Conservation (phyloP, 2,797 vertebrate genomes). For the Eurystomus glaucurus region DNA sequence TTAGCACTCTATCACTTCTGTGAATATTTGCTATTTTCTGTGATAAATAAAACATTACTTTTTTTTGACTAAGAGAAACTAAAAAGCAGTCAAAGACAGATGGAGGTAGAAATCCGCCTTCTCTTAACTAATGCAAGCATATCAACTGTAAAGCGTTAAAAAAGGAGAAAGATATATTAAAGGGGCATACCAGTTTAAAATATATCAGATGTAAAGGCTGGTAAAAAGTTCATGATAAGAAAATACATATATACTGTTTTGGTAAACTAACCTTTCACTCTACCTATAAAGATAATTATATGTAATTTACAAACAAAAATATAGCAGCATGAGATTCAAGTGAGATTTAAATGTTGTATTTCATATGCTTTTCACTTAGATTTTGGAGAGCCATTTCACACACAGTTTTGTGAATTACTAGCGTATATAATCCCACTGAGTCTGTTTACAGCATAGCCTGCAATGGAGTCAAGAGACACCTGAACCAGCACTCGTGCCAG, state of each 20-base stretch:
- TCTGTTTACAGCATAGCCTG: not conserved
- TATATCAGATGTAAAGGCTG: not conserved
- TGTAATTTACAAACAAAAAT: not conserved
- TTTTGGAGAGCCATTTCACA: not conserved
- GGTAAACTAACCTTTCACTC: not conserved
- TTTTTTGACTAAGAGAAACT: not conserved
- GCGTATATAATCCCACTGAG: not conserved
- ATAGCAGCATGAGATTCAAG: not conserved
- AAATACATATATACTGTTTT: not conserved
- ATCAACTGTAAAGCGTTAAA: not conserved
- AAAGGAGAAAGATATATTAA: not conserved
- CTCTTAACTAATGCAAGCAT: not conserved
- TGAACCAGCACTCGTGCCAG: not conserved
- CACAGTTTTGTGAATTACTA: not conserved
- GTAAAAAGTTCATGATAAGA: not conserved
- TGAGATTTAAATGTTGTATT: not conserved
- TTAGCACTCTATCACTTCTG: not conserved
- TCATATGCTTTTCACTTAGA: not conserved
- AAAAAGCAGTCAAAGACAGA: not conserved
- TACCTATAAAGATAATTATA: not conserved
- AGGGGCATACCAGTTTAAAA: not conserved
- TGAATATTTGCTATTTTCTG: not conserved
- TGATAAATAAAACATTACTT: rapidly evolving
- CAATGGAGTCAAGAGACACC: not conserved
- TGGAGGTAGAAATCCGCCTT: not conserved